A percentile compares a stretch with the other conserved stretches of the same genome.
These are phyloP conservation scores for Dipus sagitta DNA, from an alignment of 2,797 vertebrate genomes.

Conservation along the genomic window DNA sequence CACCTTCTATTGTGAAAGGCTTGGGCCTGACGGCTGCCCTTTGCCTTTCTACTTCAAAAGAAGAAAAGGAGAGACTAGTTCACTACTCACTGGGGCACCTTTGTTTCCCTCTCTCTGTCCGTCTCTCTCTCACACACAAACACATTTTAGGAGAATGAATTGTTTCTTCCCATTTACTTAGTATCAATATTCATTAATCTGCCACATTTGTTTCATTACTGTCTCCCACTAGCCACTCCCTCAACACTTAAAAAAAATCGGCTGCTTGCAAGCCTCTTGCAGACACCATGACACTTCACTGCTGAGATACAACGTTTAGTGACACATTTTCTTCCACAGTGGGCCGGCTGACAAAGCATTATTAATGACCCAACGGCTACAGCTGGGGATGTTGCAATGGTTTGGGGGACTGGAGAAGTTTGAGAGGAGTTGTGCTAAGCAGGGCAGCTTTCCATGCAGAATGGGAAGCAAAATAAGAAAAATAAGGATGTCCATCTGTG, in stretches of 20 bases:
- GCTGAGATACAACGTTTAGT: slow-evolving; percentile 35
- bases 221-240: not conserved
- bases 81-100: not conserved
- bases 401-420: not conserved
- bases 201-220: not conserved
- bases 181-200: not conserved
- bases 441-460: slow-evolving; percentile 33
- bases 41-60: slow-evolving; percentile 12
- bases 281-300: not conserved
- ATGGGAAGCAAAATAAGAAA: slow-evolving; percentile 68
- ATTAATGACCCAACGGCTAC: not conserved
- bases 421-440: slow-evolving; percentile 28
- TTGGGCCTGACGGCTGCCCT: not conserved
- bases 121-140: not conserved
- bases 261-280: not conserved
- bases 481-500: slow-evolving; percentile 63
- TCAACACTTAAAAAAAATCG: not conserved
- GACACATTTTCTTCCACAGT: slow-evolving; percentile 25
- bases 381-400: slow-evolving; percentile 37
- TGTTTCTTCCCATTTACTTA: not conserved
- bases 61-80: not conserved
- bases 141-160: not conserved
- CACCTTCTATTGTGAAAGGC: not conserved
- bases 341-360: slow-evolving; percentile 29
- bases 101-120: not conserved